Evolutionary conservation across 2,888 invertebrate genomes (phyloP), one percentile per base, ranked within the genome.

Genomic region (Periphyllus acericola): DNA sequence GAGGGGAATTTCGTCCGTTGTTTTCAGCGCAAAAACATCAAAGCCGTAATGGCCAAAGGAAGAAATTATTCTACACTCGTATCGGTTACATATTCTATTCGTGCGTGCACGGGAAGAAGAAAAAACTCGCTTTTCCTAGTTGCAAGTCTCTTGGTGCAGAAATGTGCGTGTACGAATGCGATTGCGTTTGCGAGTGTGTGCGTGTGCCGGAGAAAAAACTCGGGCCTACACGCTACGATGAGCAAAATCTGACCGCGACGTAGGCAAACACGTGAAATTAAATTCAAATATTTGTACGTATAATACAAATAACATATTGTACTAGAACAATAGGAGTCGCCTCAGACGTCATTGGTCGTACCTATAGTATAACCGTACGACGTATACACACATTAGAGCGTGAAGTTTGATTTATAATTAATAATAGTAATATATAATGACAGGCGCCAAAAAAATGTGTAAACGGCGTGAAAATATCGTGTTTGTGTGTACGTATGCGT

Each of bases 401-500:
- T 1, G 6, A 29, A 55, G 25, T 79, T 25, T 25, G 55, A 34
- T n/a, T 34, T n/a, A 66, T n/a, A n/a, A n/a, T n/a, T 66, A n/a
- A 36, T n/a, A n/a, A n/a, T 66, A 80, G 36, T 80, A 80, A 80
- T 66, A 21, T 29, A 66, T 66, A 80, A 80, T 80, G 80, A 80
- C 80, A 36, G 66, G 36, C 14, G 68, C 68, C 40, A 29, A 81
- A 81, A 81, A n/a, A 81, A 81, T 68, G 46, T 46, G 46, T 46
- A 32, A 68, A 81, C 40, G 29, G 29, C 17, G 68, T 68, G 11
- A 29, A 68, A 81, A 81, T 81, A 81, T 81, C 81, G 46, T n/a
- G n/a, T n/a, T n/a, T n/a, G n/a, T n/a, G n/a, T n/a, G n/a, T n/a
- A 36, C 6, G 36, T 36, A 6, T 36, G 36, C 36, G 6, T 36